These are phyloP conservation scores for Myopa testacea DNA, from an alignment of 2,888 invertebrate species.

Conservation along the genomic window DNA sequence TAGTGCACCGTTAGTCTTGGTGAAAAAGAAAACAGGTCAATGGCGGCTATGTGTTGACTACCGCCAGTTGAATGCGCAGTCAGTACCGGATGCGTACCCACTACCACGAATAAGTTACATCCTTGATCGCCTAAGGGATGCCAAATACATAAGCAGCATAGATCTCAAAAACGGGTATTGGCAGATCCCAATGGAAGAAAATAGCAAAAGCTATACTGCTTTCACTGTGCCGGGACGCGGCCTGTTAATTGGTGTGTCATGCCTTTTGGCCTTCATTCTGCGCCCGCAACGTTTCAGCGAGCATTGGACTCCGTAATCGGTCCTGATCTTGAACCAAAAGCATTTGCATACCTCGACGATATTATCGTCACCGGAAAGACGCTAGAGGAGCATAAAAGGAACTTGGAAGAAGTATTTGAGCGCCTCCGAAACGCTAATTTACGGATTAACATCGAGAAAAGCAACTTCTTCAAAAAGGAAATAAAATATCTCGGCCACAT, in stretches of 20 bases:
- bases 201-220: constrained; percentile 12
- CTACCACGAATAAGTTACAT: not conserved
- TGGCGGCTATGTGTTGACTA: constrained; percentile 37
- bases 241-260: constrained; percentile 11
- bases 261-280: not conserved
- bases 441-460: not conserved
- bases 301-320: not conserved
- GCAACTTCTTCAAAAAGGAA: not conserved
- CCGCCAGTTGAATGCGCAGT: constrained; percentile 12
- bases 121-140: not conserved
- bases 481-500: not conserved
- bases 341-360: constrained; percentile 1
- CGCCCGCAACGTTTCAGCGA: not conserved
- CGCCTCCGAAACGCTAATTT: not conserved
- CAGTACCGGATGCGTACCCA: constrained; percentile 19
- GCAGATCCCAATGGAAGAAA: constrained; percentile 2
- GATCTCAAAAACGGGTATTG: constrained; percentile 10
- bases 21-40: constrained; percentile 12
- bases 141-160: constrained; percentile 12
- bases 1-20: constrained; percentile 29
- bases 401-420: not conserved
- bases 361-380: not conserved
- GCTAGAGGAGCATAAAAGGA: not conserved
- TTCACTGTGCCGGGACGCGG: constrained; percentile 14
- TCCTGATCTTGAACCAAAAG: not conserved